Evolutionary conservation across 2,797 vertebrate species (phyloP).

Genomic region (Micromesistius poutassou): DNA sequence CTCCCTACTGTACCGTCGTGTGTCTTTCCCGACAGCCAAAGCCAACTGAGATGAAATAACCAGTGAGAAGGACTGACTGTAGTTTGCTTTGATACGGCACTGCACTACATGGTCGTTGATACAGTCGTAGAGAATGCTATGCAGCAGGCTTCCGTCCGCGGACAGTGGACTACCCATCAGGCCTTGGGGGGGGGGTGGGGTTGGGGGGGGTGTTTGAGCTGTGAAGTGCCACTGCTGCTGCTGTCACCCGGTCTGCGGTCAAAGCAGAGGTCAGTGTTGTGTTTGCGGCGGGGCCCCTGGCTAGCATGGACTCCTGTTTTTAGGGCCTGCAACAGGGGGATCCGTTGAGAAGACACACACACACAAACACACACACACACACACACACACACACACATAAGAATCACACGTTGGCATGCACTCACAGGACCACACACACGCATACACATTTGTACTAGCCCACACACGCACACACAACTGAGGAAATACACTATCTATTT

Average conservation of each 20-base stretch:
- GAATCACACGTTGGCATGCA: too few species aligned
- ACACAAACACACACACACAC: slow-evolving; percentile 37
- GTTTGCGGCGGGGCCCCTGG: neutral
- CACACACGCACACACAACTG: neutral
- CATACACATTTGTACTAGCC: neutral
- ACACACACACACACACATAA: slow-evolving; percentile 34
- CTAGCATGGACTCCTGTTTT: neutral
- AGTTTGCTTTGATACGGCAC: too few species aligned
- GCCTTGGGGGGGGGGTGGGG: neutral
- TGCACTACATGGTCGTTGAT: neutral
- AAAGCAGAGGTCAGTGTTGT: neutral
- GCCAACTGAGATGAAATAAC: neutral
- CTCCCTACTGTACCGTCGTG: neutral
- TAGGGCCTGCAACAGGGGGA: neutral
- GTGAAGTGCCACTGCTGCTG: neutral
- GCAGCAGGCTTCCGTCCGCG: neutral
- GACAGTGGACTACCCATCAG: neutral
- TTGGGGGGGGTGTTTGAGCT: neutral
- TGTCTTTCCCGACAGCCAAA: neutral
- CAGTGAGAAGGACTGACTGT: neutral
- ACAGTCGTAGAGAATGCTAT: neutral
- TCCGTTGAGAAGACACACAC: neutral
- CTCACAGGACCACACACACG: neutral
- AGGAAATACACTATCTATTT: neutral
- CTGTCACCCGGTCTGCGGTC: neutral